Percentiles rank a stretch among this genome's conserved stretches.
phyloP scores from a whole-genome alignment of 2,797 vertebrate species.

The Lepus oiostolus region DNA sequence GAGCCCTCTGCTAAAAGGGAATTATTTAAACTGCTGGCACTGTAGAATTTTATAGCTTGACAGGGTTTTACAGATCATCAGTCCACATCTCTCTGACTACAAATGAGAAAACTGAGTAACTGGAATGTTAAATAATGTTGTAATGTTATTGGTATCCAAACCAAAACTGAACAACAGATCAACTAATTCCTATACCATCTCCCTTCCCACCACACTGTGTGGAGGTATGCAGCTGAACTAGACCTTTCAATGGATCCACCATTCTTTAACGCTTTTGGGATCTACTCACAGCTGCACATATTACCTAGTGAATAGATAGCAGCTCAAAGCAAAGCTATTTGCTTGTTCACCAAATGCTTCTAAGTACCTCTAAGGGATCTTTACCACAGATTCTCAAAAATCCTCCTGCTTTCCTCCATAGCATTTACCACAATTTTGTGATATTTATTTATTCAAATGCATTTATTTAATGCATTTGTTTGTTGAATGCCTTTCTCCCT shows the following conservation, averaged over 20 bases:
- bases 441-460: background rate
- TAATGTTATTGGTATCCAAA: background rate
- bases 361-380: background rate
- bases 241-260: background rate
- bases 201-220: background rate
- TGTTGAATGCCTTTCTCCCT: background rate
- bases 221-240: background rate
- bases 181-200: background rate
- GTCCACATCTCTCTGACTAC: background rate
- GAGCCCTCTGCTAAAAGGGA: background rate
- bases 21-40: background rate
- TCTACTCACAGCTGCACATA: background rate
- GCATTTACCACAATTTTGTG: background rate
- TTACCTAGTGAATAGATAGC: no score
- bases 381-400: background rate
- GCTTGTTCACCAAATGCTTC: background rate
- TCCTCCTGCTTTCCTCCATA: background rate
- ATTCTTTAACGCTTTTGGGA: background rate
- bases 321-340: background rate
- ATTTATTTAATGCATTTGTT: background rate
- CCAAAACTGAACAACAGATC: background rate
- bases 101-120: background rate
- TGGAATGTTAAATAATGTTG: background rate
- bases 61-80: background rate
- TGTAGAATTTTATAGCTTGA: background rate